Evolutionary conservation across 2,113 vertebrate species (phyloP), one percentile per base, ranked within the genome.

Genomic region (human (Homo sapiens)): DNA sequence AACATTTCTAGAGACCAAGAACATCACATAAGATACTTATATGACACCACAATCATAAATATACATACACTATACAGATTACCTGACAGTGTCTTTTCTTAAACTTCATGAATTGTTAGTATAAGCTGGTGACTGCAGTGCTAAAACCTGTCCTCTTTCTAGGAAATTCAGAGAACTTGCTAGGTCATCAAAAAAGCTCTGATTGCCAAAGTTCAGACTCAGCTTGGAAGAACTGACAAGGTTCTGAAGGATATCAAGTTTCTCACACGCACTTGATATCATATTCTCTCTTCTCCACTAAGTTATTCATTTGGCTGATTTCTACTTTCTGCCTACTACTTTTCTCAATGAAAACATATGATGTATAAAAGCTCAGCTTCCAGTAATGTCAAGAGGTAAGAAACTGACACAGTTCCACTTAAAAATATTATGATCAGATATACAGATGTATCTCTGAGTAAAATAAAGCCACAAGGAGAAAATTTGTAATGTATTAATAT

Each of bases 91-190:
- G 66, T 38, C 45, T 95, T 75, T 72, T 94, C 57, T 55, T n/a
- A 94, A 61, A 48, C 40, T 10, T 89, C 38, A 73, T 23, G 32
- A 96, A 87, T 70, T 92, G 27, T 1, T 78, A 12, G n/a, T 10
- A 83, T 43, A 89, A 40, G 1, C 27, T 57, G n/a, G 23, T 84
- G 13, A 45, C 32, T 81, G 72, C 23, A 66, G 30, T 40, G 38
- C 35, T 91, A 87, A 96, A 18, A 52, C 20, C n/a, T 66, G 64
- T 43, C 40, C 38, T 91, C 93, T 79, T 96, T 38, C 82, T 92
- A 90, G 57, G 59, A 92, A 25, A 40, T 12, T 35, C 40, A 73
- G 76, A 70, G 35, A 94, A 85, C 89, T 91, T 89, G 30, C 8
- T 6, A 45, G 9, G 17, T 66, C 23, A 89, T 55, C 79, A 83